These are phyloP conservation scores for Morpho deidamia DNA, from an alignment of 2,888 invertebrate genomes.

Conservation along the genomic window DNA sequence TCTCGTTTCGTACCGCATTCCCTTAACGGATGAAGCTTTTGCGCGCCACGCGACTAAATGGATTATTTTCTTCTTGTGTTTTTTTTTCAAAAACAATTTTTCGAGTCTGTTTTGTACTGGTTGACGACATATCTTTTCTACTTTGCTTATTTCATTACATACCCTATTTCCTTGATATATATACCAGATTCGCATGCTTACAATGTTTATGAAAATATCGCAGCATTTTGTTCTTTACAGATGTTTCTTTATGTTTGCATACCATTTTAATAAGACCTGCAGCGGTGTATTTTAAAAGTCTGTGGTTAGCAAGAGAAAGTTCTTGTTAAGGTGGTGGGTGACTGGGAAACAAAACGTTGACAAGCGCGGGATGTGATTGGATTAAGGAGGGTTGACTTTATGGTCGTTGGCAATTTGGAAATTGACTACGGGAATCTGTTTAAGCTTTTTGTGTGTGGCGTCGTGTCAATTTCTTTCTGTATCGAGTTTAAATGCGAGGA, in stretches of 20 bases:
- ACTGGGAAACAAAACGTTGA: constrained; percentile 73
- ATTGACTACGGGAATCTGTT: constrained; percentile 75
- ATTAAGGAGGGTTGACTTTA: constrained; percentile 76
- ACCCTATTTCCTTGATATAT: not conserved
- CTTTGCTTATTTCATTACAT: not conserved
- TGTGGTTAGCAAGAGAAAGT: constrained; percentile 23
- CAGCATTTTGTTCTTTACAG: constrained; percentile 2
- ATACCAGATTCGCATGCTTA: not conserved
- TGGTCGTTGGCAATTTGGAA: constrained; percentile 71
- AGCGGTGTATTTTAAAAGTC: constrained; percentile 20
- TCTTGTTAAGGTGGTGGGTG: constrained; percentile 43
- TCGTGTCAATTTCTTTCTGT: constrained; percentile 56
- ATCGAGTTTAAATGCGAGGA: constrained; percentile 41
- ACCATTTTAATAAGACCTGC: constrained; percentile 42
- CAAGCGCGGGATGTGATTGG: constrained; percentile 73
- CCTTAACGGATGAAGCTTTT: constrained; percentile 66
- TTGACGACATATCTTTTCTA: constrained; percentile 8
- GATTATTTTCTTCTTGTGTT: constrained; percentile 75
- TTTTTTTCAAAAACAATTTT: constrained; percentile 53
- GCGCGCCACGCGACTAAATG: constrained; percentile 72
- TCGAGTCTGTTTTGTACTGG: constrained; percentile 26
- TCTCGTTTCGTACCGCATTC: constrained; percentile 62
- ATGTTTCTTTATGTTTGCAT: constrained; percentile 8
- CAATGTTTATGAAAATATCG: not conserved
- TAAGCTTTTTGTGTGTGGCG: constrained; percentile 52